Base-by-base conservation (phyloP, 2,888 invertebrate genomes). In the Euplexia lucipara region DNA sequence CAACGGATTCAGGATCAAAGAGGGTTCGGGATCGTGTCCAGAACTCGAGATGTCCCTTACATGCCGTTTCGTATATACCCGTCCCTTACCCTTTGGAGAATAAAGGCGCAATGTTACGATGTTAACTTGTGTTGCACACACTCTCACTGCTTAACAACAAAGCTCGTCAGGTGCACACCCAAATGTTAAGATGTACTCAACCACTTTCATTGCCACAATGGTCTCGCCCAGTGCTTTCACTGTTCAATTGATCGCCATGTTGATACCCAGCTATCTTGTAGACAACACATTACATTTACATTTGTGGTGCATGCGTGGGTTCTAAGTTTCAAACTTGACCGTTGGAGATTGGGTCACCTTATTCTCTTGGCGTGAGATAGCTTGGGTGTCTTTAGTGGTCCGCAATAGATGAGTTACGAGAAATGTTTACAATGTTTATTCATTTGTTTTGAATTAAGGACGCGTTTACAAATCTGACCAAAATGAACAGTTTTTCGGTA, bases 221-320 rank as follows among this genome's bases (percentile, higher is more conserved):
- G 86, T 61, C 80, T 77, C 77, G 81, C 83, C 75, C 75, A 73
- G 79, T 79, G 90, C 94, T 94, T 94, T 94, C 94, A 90, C 92
- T 91, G 80, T 79, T 83, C 87, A 85, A 90, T 88, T 89, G 89
- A 90, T 88, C 82, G 83, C 78, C 60, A 48, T 53, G 42, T 41
- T 63, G 58, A 68, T 60, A 53, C 44, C 54, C 69, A 75, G 70
- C 78, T 75, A 80, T 73, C 72, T 69, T 35, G 42, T 56, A 63
- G 58, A 68, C 72, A 73, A 76, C 71, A 78, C 70, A 76, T 78
- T 64, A 74, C 35, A 75, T 75, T 75, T 37, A 58, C 75, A 77
- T 75, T 53, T 65, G 35, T 16, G 39, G 44, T 53, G 26, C 42
- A 35, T 41, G 57, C 71, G 71, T 71, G 59, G 72, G 77, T 16